phyloP scores from a whole-genome alignment of 2,113 vertebrate species.

The Atherinomorus stipes region DNA sequence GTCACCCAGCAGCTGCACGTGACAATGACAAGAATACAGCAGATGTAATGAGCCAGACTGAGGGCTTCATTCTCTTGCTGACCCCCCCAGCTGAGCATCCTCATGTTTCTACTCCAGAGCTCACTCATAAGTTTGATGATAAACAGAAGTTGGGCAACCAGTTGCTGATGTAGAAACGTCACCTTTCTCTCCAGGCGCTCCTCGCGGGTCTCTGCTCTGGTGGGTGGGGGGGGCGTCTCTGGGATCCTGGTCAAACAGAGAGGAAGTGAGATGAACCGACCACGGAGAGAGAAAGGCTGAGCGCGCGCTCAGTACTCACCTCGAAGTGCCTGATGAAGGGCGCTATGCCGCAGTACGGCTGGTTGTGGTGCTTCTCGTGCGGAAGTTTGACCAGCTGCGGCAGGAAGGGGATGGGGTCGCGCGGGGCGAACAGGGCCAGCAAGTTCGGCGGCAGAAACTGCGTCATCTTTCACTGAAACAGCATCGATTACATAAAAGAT shows the following conservation, averaged over 20 bases:
- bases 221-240: constrained; percentile 90
- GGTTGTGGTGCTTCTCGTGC: constrained; percentile 93
- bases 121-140: too few relatives aligned
- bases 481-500: neutral
- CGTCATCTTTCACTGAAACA: constrained; percentile 86
- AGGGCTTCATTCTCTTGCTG: too few relatives aligned
- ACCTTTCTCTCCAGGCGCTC: constrained; percentile 94
- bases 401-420: constrained; percentile 91
- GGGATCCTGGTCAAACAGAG: constrained; percentile 79
- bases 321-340: constrained; percentile 92
- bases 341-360: constrained; percentile 91
- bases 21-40: too few relatives aligned
- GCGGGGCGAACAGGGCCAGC: constrained; percentile 91
- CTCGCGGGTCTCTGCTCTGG: constrained; percentile 91
- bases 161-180: neutral
- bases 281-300: too few relatives aligned
- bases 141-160: too few relatives aligned
- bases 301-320: constrained; percentile 69
- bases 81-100: too few relatives aligned
- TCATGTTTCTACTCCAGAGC: too few relatives aligned
- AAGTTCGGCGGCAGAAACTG: constrained; percentile 94
- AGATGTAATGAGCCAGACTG: too few relatives aligned
- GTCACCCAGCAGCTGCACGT: too few relatives aligned
- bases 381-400: constrained; percentile 91
- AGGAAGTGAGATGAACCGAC: rapidly evolving